Percentiles rank a stretch among this genome's conserved stretches.
These are phyloP conservation scores for Macquaria ambigua DNA, from an alignment of 2,113 vertebrate genomes.

Conservation along the genomic window DNA sequence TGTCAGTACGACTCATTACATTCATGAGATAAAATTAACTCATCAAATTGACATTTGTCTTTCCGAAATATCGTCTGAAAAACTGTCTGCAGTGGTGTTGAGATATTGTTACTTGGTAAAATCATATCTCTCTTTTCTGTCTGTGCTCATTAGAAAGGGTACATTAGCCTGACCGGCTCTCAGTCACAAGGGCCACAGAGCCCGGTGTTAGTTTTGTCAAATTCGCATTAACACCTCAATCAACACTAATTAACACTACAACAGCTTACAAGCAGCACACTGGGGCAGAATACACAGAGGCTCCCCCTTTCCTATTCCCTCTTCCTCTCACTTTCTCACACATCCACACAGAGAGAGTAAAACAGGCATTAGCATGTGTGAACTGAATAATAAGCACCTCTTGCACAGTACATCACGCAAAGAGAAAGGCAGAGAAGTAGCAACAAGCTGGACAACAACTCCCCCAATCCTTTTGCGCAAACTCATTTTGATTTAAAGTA, in stretches of 20 bases:
- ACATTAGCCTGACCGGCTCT: constrained; percentile 24
- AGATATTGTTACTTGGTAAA: constrained; percentile 14
- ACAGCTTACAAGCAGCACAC: constrained; percentile 32
- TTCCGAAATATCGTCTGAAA: constrained; percentile 6
- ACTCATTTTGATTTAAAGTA: constrained; percentile 36
- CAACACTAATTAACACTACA: constrained; percentile 73
- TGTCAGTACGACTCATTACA: constrained; percentile 35
- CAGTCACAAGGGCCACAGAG: constrained; percentile 35
- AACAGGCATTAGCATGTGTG: constrained; percentile 65
- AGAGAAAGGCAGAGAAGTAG: constrained; percentile 6
- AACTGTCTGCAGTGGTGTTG: background rate
- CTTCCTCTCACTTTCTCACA: constrained; percentile 56
- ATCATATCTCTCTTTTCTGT: background rate
- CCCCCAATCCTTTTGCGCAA: constrained; percentile 24
- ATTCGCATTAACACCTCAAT: constrained; percentile 75
- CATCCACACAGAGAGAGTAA: constrained; percentile 51
- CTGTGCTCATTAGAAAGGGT: constrained; percentile 34
- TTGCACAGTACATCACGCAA: constrained; percentile 20
- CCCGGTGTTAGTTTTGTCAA: constrained; percentile 58
- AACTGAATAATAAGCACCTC: constrained; percentile 64
- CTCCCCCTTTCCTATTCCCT: constrained; percentile 35
- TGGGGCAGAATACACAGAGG: constrained; percentile 39
- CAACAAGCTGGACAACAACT: constrained; percentile 32
- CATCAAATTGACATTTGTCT: constrained; percentile 57
- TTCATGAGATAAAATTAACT: constrained; percentile 42